Evolutionary conservation across 2,797 vertebrate genomes (phyloP), one percentile per base, ranked within the genome.

Genomic region (Gallinago solitaria): DNA sequence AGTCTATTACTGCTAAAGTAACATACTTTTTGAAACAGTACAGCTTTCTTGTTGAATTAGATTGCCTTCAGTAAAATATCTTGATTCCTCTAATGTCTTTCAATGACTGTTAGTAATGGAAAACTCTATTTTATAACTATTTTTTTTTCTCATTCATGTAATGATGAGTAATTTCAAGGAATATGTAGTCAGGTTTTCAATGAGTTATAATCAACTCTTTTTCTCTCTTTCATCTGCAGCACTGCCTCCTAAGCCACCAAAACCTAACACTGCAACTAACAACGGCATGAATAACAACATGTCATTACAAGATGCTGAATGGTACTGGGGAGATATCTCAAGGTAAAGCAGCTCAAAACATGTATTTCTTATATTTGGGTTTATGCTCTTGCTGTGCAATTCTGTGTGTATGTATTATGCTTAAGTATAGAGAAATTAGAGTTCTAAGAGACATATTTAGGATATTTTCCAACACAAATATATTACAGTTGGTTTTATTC

Each of bases 301-400:
- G 99, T 99, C 99, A 97, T 98, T 99, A 73, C 99, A 99, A 96
- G 99, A 99, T 80, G 99, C 99, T 50, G 99, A 99, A 97, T 99
- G 99, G 99, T 99, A 99, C 99, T 99, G 99, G 99, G 99, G 99
- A 57, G 99, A 99, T 97, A 99, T 99, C 98, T 99, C 99, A 73
- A 98, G 98, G 98, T 98, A 98, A 98, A 95, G 60, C 84, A 93
- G 17, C 43, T 69, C 30, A 85, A 73, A 61, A 85, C n/a, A 25
- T 13, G 2, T 74, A 76, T 89, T 86, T 86, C 33, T 60, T 81
- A 14, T 70, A 47, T 87, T 82, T 64, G 35, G 9, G 35, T 71
- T 75, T 76, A 23, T 77, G 43, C 65, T 81, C 24, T 69, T 79
- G 28, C 39, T 79, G 1, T 94, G 51, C 16, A 80, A 1, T 63